These are phyloP conservation scores for Ophthalmolycus amberensis DNA, from an alignment of 2,113 vertebrate species.

Conservation along the genomic window DNA sequence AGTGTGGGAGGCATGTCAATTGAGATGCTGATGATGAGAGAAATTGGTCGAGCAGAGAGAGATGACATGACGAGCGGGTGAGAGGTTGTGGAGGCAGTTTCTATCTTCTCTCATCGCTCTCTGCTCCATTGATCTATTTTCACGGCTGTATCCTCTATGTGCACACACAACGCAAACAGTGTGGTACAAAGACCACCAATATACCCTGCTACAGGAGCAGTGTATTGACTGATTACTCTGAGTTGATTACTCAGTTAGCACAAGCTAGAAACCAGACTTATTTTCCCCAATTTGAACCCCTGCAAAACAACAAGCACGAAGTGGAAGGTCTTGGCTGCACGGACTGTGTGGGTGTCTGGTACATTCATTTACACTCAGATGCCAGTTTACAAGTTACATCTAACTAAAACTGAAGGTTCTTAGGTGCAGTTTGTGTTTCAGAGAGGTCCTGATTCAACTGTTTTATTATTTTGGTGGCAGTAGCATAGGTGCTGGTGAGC, in stretches of 20 bases:
- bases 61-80: slow-evolving; percentile 12
- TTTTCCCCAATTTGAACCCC: neutral
- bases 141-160: neutral
- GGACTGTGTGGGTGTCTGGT: no score
- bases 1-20: slow-evolving; percentile 35
- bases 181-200: neutral
- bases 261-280: neutral
- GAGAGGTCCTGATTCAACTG: no score
- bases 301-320: no score
- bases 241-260: neutral
- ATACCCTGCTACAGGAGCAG: neutral
- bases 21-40: slow-evolving; percentile 42
- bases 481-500: no score
- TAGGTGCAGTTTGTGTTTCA: no score
- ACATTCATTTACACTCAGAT: no score
- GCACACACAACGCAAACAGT: neutral
- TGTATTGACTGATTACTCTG: neutral
- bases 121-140: neutral
- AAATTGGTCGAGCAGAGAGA: slow-evolving; percentile 45
- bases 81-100: neutral
- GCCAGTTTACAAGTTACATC: no score
- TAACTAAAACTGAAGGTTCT: no score
- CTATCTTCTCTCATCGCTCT: neutral
- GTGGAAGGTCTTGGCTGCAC: no score
- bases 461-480: no score